A percentile compares a stretch with the other conserved stretches of the same genome.
Conservation (phyloP, 2,888 invertebrate genomes). For the Noctua comes region DNA sequence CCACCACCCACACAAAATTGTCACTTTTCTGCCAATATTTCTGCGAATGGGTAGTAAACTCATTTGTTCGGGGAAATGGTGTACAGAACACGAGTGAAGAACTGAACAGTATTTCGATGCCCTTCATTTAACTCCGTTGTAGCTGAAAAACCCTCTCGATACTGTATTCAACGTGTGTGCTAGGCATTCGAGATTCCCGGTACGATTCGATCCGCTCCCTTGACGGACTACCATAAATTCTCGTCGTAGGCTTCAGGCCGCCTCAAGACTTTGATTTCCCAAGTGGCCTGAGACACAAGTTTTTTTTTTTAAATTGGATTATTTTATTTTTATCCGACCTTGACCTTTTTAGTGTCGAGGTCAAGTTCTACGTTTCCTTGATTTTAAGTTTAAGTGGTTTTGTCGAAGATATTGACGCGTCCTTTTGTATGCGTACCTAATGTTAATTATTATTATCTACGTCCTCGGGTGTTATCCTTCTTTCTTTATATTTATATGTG, state of each 20-base stretch:
- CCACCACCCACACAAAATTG: background rate
- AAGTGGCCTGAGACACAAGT: constrained; percentile 74
- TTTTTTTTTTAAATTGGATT: constrained; percentile 76
- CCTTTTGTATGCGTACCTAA: no score
- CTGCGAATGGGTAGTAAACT: constrained; percentile 9
- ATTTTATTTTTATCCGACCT: constrained; percentile 70
- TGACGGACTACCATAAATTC: constrained; percentile 81
- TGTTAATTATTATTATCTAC: background rate
- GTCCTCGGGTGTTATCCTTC: background rate
- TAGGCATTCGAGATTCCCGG: constrained; percentile 45
- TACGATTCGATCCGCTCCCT: constrained; percentile 67
- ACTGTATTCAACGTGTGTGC: constrained; percentile 64
- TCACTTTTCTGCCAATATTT: constrained; percentile 12
- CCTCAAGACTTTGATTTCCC: constrained; percentile 82
- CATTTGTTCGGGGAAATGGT: background rate
- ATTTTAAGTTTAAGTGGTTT: constrained; percentile 15
- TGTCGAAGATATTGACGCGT: background rate
- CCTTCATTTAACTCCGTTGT: constrained; percentile 47
- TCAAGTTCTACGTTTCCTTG: constrained; percentile 63
- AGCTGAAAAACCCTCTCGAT: constrained; percentile 49
- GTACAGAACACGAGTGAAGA: background rate
- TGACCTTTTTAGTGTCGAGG: constrained; percentile 60
- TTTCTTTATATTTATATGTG: background rate
- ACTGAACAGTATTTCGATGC: constrained; percentile 18
- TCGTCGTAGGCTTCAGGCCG: constrained; percentile 75